These are phyloP conservation scores for Drosophila equinoxialis DNA, from an alignment of 1,140 invertebrate species.

Conservation along the genomic window DNA sequence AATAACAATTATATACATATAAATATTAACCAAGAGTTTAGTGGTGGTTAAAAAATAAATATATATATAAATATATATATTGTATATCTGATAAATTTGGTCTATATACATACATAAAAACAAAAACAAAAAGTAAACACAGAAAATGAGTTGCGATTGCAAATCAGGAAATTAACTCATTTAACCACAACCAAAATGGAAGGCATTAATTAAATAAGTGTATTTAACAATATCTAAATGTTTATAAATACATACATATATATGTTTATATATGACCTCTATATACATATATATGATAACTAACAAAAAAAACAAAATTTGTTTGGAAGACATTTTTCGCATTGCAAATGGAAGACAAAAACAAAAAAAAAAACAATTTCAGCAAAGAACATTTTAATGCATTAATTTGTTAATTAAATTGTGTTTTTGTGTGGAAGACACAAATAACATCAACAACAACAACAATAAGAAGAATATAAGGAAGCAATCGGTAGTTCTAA, in stretches of 20 bases:
- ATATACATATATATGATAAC: conserved; percentile 32
- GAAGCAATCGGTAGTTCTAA: conserved; percentile 30
- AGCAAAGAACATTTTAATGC: conserved; percentile 26
- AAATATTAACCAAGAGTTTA: conserved; percentile 77
- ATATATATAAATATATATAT: conserved; percentile 38
- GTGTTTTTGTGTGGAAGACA: conserved; percentile 78
- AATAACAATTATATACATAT: conserved; percentile 51
- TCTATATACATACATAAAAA: conserved; percentile 51
- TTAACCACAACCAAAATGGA: conserved; percentile 27
- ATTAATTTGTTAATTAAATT: background rate
- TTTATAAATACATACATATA: conserved; percentile 34
- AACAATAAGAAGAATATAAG: conserved; percentile 23
- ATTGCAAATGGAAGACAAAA: conserved; percentile 64
- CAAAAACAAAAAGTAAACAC: conserved; percentile 27
- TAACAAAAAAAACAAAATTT: conserved; percentile 42
- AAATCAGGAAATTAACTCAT: conserved; percentile 65
- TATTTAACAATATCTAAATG: conserved; percentile 54
- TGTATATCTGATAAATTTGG: conserved; percentile 60
- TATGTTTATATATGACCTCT: conserved; percentile 23
- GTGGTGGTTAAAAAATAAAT: conserved; percentile 70
- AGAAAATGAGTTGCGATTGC: conserved; percentile 74
- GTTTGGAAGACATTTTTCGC: conserved; percentile 82
- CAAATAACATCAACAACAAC: conserved; percentile 40
- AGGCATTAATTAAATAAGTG: conserved; percentile 67
- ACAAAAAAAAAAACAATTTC: conserved; percentile 32